Conservation (phyloP, 2,113 vertebrate species). For the Nothoprocta pentlandii region DNA sequence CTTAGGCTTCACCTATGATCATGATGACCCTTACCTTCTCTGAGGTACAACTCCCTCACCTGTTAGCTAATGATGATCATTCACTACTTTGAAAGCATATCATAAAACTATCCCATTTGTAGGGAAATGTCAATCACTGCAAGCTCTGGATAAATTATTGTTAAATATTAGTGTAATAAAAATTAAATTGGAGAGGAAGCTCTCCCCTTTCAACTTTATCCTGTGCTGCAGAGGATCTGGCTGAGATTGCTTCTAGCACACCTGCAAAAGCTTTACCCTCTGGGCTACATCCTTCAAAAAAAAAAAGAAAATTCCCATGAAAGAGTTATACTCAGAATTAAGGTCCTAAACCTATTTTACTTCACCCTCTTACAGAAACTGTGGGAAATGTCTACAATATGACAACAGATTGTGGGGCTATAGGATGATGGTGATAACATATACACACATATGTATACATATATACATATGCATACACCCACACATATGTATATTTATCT, state of each 20-base stretch:
- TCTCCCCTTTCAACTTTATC: neutral
- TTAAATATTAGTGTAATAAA: slow-evolving; percentile 7
- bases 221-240: neutral
- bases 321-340: neutral
- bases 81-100: neutral
- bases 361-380: neutral
- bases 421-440: neutral
- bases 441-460: neutral
- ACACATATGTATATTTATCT: neutral
- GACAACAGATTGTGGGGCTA: neutral
- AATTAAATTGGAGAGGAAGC: neutral
- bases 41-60: neutral
- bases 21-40: neutral
- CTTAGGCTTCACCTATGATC: neutral
- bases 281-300: neutral
- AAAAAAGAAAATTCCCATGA: neutral
- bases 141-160: neutral
- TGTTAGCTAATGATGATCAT: neutral
- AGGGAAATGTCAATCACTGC: neutral
- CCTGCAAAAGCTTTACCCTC: neutral
- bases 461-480: neutral
- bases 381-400: neutral
- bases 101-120: neutral
- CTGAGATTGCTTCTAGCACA: neutral
- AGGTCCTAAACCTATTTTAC: neutral